These are phyloP conservation scores for Laticauda colubrina DNA, from an alignment of 2,113 vertebrate species.

Conservation along the genomic window DNA sequence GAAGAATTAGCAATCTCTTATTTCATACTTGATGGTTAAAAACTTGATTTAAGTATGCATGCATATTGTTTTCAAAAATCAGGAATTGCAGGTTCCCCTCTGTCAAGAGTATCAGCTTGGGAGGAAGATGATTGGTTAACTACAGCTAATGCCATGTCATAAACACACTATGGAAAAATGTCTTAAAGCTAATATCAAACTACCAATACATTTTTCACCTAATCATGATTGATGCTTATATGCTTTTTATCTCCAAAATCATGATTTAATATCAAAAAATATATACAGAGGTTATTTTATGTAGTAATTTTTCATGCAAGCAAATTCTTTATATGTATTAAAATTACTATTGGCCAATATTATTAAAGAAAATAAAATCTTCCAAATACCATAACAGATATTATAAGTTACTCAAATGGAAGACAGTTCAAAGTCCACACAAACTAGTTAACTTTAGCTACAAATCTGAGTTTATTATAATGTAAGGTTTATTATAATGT, in stretches of 20 bases:
- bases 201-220: not conserved
- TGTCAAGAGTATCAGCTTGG: not conserved
- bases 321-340: not conserved
- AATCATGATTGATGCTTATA: not conserved
- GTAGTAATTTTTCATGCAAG: not conserved
- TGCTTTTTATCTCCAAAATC: not conserved
- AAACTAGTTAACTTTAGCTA: not conserved
- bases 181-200: not conserved
- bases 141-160: not conserved
- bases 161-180: not conserved
- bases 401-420: not conserved
- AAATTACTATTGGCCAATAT: not conserved
- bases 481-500: not conserved
- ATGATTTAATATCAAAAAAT: not conserved
- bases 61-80: not conserved
- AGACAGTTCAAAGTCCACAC: not conserved
- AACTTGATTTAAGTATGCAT: not conserved
- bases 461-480: not conserved
- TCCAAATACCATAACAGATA: not conserved
- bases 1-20: not conserved
- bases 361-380: not conserved
- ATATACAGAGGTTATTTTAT: not conserved
- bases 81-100: not conserved
- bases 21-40: not conserved
- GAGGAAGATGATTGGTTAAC: not conserved